Base-by-base conservation (phyloP, 2,797 vertebrate genomes). In the Schizothorax lantsangensis region DNA sequence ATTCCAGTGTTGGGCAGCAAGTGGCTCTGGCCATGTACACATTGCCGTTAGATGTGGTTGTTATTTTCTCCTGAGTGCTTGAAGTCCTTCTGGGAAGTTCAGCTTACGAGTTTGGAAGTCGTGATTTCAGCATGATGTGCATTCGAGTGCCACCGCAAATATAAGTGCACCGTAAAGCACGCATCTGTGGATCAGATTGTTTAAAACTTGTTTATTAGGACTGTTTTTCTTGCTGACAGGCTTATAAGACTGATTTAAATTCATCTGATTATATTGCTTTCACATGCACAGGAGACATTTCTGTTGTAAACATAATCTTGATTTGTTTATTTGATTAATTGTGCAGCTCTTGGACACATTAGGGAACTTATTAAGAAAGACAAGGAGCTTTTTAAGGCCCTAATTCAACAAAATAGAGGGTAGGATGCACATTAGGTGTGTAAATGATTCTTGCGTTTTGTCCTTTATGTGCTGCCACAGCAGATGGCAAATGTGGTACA, bases 131-230 rank as follows among this genome's bases (percentile, higher is more conserved):
- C 21, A 69, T 68, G 45, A 71, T 81, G 64, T 69, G 64, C 33
- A 71, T 54, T 52, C 30, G 5, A 69, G 80, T 69, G 45, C 21
- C 66, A 52, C 80, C 8, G 19, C 68, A 33, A 71, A 71, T 71
- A 38, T 54, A 40, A 79, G 64, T 71, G 30, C 49, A 81, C 49
- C 64, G 33, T 81, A 69, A 81, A 82, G n/a, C 4, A 15, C 8
- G 45, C 66, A 71, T 82, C 45, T 81, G 80, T 82, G 45, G 45
- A 71, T 69, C 43, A 38, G 45, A 69, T 54, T 71, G 80, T 52
- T 81, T 81, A 36, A 68, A 49, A 69, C 43, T 75, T 81, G 40
- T 81, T 82, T 82, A 54, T 82, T 82, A 82, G 45, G 64, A 82
- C 30, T 38, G 62, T 69, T 82, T 49, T 64, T 62, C 78, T 82